Base-by-base conservation (phyloP, 1,140 invertebrate species). In the Anthonomus grandis region DNA sequence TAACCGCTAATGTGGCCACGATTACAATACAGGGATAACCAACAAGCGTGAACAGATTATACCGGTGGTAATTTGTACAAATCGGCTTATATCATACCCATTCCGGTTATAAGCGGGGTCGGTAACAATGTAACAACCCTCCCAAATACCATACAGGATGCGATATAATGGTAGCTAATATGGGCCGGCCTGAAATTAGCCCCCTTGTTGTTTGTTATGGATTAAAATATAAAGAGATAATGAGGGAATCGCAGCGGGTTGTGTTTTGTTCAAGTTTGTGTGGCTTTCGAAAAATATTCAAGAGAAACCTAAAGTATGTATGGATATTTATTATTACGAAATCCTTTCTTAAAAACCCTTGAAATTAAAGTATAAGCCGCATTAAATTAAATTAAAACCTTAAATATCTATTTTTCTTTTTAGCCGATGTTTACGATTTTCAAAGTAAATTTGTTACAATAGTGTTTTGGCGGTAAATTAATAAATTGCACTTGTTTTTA, bases 41-140 rank as follows among this genome's bases (percentile, higher is more conserved):
- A 53, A 53, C 50, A 42, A 53, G 50, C 50, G 50, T 53, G 50
- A 53, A 53, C 38, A 31, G 50, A 53, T 53, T 53, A 53, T 21
- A 18, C 41, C 21, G 50, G n/a, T n/a, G 41, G 41, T 53, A 53
- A 53, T 53, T 53, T 53, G 50, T 53, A 41, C 27, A 53, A 53
- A 53, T 38, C 50, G 13, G 50, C 22, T 53, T 53, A 53, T 41
- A n/a, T n/a, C n/a, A n/a, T n/a, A n/a, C 24, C 23, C 12, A 17
- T 21, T 25, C 19, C 12, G 24, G 44, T 24, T 18, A 18, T 42
- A 42, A 42, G 39, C 18, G 39, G 37, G 46, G 46, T 4, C 37
- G 25, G 46, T 13, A 18, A 42, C 49, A 44, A 44, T 31, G 21
- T 53, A 53, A 31, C 50, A 42, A 53, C 50, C 50, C 50, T 53